Evolutionary conservation across 2,888 invertebrate genomes (phyloP).

Genomic region (Cheilosia pagana): DNA sequence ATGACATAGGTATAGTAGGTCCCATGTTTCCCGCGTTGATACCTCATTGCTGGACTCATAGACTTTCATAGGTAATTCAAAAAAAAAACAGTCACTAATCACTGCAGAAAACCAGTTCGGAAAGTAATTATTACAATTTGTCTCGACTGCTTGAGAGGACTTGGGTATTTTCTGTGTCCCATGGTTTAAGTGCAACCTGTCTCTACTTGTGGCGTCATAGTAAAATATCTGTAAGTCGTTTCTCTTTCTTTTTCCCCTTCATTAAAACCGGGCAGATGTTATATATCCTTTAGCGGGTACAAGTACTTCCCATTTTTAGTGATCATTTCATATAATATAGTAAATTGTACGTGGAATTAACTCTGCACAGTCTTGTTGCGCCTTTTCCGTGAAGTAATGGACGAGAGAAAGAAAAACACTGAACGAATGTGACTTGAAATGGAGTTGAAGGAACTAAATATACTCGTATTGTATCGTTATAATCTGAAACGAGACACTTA

Average conservation of each 20-base stretch:
- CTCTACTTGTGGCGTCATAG: slow-evolving; percentile 50
- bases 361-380: slow-evolving; percentile 2
- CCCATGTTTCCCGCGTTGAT: not conserved
- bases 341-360: slow-evolving; percentile 27
- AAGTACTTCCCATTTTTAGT: slow-evolving; percentile 9
- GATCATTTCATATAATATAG: slow-evolving; percentile 2
- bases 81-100: not conserved
- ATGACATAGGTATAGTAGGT: no score
- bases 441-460: slow-evolving; percentile 10
- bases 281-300: slow-evolving; percentile 29
- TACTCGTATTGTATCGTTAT: not conserved
- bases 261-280: slow-evolving; percentile 56
- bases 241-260: slow-evolving; percentile 13
- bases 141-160: slow-evolving; percentile 11
- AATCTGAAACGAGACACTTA: slow-evolving; percentile 2
- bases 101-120: slow-evolving; percentile 35
- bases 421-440: slow-evolving; percentile 6
- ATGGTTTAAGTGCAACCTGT: slow-evolving; percentile 32
- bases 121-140: slow-evolving; percentile 42
- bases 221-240: not conserved
- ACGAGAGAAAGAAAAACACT: slow-evolving; percentile 3
- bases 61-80: not conserved
- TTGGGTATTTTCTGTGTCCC: not conserved
- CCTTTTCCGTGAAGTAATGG: not conserved
- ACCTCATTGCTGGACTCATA: not conserved